Evolutionary conservation across 2,113 vertebrate species (phyloP).

Genomic region (Pedetes capensis): DNA sequence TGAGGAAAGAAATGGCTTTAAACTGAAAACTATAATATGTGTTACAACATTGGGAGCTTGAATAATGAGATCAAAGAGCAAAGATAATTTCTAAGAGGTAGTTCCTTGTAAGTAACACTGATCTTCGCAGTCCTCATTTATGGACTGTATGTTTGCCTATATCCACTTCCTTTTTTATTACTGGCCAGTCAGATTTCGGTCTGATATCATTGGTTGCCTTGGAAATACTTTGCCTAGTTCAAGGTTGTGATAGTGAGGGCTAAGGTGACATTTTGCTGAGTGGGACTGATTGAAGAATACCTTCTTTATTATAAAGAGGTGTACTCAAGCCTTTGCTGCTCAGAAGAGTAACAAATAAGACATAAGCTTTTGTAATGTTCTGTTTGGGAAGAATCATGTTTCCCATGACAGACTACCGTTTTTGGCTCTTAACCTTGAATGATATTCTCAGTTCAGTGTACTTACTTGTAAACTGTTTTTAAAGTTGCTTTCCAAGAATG

Average conservation of each 20-base stretch:
- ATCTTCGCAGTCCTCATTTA: neutral
- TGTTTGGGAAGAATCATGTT: slow-evolving; percentile 11
- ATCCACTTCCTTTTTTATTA: slow-evolving; percentile 1
- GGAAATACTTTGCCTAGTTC: neutral
- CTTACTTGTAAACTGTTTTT: slow-evolving; percentile 16
- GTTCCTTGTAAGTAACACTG: neutral
- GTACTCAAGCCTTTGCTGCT: neutral
- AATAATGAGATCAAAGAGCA: slow-evolving; percentile 43
- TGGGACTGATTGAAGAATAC: neutral
- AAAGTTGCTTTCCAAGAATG: neutral
- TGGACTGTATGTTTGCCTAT: neutral
- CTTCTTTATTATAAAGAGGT: neutral
- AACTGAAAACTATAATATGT: neutral
- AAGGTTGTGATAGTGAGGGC: neutral
- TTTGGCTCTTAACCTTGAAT: slow-evolving; percentile 11
- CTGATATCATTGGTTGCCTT: slow-evolving; percentile 25
- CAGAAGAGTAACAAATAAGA: neutral
- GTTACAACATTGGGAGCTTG: neutral
- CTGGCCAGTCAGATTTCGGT: neutral
- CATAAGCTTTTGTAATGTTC: neutral
- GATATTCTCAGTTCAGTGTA: neutral
- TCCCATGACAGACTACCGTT: slow-evolving; percentile 13
- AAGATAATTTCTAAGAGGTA: neutral
- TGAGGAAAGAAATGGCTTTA: slow-evolving; percentile 1
- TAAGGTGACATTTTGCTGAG: slow-evolving; percentile 22